These are phyloP conservation scores for Sparidentex hasta DNA, from an alignment of 2,797 vertebrate genomes.

Conservation along the genomic window DNA sequence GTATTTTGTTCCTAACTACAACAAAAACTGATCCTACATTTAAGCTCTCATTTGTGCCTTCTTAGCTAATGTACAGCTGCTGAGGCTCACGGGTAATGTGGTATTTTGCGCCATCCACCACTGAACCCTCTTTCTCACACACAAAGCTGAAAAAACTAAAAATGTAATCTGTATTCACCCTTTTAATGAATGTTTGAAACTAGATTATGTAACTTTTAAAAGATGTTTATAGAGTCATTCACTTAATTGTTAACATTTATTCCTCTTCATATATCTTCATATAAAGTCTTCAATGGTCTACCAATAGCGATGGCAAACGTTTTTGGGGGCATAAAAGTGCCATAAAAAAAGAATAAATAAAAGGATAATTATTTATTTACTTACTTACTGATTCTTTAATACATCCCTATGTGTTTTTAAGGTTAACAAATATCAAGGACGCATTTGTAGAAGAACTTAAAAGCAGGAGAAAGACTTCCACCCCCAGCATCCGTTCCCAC, in stretches of 20 bases:
- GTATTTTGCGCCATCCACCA: not conserved
- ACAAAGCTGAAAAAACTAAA: not conserved
- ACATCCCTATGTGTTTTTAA: not conserved
- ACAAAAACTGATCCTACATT: not conserved
- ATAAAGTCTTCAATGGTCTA: not conserved
- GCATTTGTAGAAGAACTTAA: not conserved
- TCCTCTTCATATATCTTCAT: too few relatives aligned
- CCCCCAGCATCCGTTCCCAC: slow-evolving; percentile 28
- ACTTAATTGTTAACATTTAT: too few relatives aligned
- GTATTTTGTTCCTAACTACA: not conserved
- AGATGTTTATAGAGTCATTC: too few relatives aligned
- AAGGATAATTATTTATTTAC: too few relatives aligned
- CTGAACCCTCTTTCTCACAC: not conserved
- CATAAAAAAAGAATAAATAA: too few relatives aligned
- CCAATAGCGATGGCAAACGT: not conserved
- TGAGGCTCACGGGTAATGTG: not conserved
- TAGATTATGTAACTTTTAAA: not conserved
- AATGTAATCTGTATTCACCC: not conserved
- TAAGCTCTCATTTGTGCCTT: not conserved
- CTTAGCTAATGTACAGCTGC: not conserved
- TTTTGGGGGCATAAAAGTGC: not conserved
- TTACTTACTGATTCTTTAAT: too few relatives aligned
- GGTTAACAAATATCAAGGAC: not conserved
- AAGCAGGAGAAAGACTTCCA: not conserved
- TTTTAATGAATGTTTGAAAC: not conserved